phyloP scores from a whole-genome alignment of 2,113 vertebrate species.

The Lampris megalopsis region DNA sequence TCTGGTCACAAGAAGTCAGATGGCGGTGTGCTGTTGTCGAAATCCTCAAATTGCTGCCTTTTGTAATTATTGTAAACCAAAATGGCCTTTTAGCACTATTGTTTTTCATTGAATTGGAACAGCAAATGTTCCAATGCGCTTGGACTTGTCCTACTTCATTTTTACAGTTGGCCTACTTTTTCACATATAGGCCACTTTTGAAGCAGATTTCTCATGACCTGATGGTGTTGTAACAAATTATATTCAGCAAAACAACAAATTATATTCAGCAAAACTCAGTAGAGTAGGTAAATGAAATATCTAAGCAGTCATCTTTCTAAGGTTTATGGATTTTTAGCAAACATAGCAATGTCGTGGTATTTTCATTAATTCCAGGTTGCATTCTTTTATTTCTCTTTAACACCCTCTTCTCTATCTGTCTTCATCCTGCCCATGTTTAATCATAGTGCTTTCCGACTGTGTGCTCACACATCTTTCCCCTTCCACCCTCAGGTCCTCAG shows the following conservation, averaged over 20 bases:
- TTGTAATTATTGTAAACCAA: background rate
- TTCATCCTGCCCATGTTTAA: background rate
- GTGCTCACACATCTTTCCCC: background rate
- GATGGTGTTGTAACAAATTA: background rate
- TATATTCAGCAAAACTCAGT: background rate
- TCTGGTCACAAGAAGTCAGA: background rate
- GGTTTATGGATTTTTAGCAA: conserved; percentile 10
- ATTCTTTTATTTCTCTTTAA: background rate
- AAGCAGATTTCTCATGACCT: background rate
- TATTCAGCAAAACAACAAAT: background rate
- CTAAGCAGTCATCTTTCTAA: background rate
- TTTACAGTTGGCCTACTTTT: background rate
- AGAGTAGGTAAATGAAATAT: conserved; percentile 17
- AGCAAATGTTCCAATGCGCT: background rate
- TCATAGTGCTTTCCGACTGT: background rate
- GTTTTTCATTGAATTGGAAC: no score
- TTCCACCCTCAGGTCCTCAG: conserved; percentile 74
- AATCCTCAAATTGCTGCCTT: background rate
- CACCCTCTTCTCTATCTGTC: background rate
- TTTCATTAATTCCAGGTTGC: background rate
- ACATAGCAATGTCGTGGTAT: background rate
- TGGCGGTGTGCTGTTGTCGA: background rate
- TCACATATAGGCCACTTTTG: background rate
- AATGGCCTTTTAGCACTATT: background rate
- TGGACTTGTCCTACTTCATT: background rate